Conservation (phyloP, 2,888 invertebrate genomes). For the Ptychoptera contaminata region DNA sequence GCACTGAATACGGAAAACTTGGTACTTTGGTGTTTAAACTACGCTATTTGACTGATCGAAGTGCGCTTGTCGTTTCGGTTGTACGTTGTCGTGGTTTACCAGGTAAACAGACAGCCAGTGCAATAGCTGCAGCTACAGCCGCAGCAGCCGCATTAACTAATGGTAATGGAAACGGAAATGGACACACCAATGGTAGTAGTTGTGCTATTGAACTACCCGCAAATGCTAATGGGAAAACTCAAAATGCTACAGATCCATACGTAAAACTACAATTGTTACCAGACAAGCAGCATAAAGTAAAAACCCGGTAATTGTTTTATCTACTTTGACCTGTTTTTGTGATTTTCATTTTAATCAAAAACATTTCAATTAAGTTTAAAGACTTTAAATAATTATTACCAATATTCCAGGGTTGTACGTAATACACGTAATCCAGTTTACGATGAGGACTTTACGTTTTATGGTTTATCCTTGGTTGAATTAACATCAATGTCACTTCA, state of each 20-base stretch:
- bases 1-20: conserved; percentile 49
- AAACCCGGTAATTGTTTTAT: too few species aligned
- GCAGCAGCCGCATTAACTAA: conserved; percentile 21
- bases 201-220: conserved; percentile 28
- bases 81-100: conserved; percentile 80
- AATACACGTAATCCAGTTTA: conserved; percentile 94
- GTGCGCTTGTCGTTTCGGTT: conserved; percentile 81
- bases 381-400: not conserved
- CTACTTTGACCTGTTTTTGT: too few species aligned
- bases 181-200: conserved; percentile 41
- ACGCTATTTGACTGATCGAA: conserved; percentile 79
- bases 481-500: conserved; percentile 79
- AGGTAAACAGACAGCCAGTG: conserved; percentile 26
- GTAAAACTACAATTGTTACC: conserved; percentile 94
- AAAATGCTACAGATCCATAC: conserved; percentile 65
- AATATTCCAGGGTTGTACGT: conserved; percentile 57
- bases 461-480: conserved; percentile 77
- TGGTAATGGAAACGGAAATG: conserved; percentile 4
- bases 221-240: conserved; percentile 30
- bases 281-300: conserved; percentile 94
- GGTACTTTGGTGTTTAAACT: conserved; percentile 83
- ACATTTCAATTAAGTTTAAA: too few species aligned
- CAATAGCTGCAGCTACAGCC: conserved; percentile 28
- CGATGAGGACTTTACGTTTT: conserved; percentile 98
- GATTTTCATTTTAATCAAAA: too few species aligned